A percentile compares a stretch with the other conserved stretches of the same genome.
These are phyloP conservation scores for Chloropsis hardwickii DNA, from an alignment of 2,113 vertebrate species.

Conservation along the genomic window DNA sequence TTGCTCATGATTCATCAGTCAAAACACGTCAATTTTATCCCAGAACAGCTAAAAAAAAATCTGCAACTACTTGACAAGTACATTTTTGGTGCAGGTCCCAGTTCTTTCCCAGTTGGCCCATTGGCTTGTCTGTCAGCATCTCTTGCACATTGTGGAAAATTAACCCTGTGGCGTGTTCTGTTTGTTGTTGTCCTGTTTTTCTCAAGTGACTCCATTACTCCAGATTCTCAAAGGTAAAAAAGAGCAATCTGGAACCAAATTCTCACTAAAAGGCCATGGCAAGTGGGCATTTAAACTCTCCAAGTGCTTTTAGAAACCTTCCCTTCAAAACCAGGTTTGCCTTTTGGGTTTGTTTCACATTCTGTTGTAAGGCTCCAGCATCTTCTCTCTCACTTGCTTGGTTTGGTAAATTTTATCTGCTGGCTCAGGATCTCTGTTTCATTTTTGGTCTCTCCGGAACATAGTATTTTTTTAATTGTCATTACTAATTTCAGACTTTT, in stretches of 20 bases:
- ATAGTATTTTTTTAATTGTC: constrained; percentile 37
- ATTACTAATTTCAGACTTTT: constrained; percentile 46
- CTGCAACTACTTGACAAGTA: constrained; percentile 66
- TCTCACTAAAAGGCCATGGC: not conserved
- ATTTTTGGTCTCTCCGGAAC: not conserved
- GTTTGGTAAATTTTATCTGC: not conserved
- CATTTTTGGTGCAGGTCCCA: constrained; percentile 65
- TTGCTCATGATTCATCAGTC: constrained; percentile 69
- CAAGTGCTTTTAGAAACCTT: not conserved
- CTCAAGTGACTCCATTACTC: not conserved
- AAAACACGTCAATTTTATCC: constrained; percentile 68
- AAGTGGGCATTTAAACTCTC: not conserved
- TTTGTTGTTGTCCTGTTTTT: constrained; percentile 49
- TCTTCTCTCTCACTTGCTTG: not conserved
- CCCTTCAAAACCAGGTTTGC: not conserved
- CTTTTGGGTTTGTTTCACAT: not conserved
- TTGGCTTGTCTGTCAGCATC: constrained; percentile 64
- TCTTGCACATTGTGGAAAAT: constrained; percentile 8
- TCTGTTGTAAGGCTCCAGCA: not conserved
- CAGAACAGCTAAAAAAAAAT: constrained; percentile 65
- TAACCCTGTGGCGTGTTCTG: not conserved
- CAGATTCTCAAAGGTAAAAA: not conserved
- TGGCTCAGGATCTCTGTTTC: not conserved
- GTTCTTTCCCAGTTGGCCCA: constrained; percentile 65
- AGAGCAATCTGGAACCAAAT: not conserved